A percentile compares a stretch with the other conserved stretches of the same genome.
Conservation (phyloP, 2,888 invertebrate species). For the Cheilosia soror region DNA sequence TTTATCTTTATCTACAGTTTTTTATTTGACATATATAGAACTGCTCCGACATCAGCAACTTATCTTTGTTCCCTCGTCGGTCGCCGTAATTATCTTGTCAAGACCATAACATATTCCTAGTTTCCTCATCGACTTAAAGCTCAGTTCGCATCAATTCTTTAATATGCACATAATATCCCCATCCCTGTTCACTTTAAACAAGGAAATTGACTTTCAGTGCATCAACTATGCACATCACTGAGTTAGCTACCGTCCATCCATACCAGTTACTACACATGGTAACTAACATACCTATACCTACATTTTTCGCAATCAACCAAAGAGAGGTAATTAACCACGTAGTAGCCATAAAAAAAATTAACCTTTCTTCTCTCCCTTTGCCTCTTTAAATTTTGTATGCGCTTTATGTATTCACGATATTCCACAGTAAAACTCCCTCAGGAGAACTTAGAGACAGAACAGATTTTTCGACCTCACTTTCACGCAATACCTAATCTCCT, state of each 20-base stretch:
- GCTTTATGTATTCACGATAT: not conserved
- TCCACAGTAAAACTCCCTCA: not conserved
- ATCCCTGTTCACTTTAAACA: not conserved
- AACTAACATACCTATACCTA: not conserved
- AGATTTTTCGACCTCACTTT: not conserved
- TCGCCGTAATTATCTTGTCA: too few relatives aligned
- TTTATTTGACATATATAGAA: too few relatives aligned
- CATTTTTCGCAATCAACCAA: slow-evolving; percentile 1
- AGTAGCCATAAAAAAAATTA: not conserved
- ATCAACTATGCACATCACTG: not conserved
- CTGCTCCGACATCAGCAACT: too few relatives aligned
- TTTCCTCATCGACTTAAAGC: not conserved
- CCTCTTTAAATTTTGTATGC: slow-evolving; percentile 24
- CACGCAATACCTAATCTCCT: not conserved
- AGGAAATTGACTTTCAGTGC: not conserved
- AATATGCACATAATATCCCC: too few relatives aligned
- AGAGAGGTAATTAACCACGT: slow-evolving; percentile 26
- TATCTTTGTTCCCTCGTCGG: too few relatives aligned
- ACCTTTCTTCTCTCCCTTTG: not conserved
- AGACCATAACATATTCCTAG: not conserved
- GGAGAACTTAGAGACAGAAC: not conserved
- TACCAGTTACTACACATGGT: not conserved
- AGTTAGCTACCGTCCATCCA: slow-evolving; percentile 2
- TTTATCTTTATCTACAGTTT: too few relatives aligned
- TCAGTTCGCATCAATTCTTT: too few relatives aligned